Conservation (phyloP, 2,113 vertebrate species). For the Syngnathus scovelli region DNA sequence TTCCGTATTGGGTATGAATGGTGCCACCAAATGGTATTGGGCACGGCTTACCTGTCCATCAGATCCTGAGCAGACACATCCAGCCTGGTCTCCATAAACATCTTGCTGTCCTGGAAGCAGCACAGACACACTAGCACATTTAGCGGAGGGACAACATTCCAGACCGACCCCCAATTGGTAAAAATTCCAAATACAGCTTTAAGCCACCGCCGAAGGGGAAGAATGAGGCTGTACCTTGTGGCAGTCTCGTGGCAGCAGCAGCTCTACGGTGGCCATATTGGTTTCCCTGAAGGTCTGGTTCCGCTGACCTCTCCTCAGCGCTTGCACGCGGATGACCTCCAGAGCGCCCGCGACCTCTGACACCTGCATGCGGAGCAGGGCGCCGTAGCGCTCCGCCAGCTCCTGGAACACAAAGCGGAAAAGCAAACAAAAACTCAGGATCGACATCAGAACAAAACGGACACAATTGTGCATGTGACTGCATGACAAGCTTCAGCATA, state of each 20-base stretch:
- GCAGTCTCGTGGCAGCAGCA: slow-evolving; percentile 72
- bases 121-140: neutral
- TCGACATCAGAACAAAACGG: no score
- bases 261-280: slow-evolving; percentile 81
- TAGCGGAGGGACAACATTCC: neutral
- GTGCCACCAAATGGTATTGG: no score
- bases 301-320: slow-evolving; percentile 77
- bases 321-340: slow-evolving; percentile 80
- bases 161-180: neutral
- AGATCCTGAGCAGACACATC: slow-evolving; percentile 79
- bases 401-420: slow-evolving; percentile 60
- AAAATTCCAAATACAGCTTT: neutral
- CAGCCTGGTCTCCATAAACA: slow-evolving; percentile 77
- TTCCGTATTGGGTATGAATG: no score
- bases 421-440: neutral
- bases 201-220: no score
- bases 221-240: slow-evolving; percentile 33
- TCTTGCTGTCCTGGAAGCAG: slow-evolving; percentile 52
- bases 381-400: slow-evolving; percentile 77
- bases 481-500: no score
- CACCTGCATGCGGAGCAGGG: slow-evolving; percentile 65
- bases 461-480: no score
- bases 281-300: slow-evolving; percentile 82
- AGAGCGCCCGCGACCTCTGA: slow-evolving; percentile 72
- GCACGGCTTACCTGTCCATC: slow-evolving; percentile 69